These are phyloP conservation scores for Ochlodes sylvanus DNA, from an alignment of 2,888 invertebrate species.

Conservation along the genomic window DNA sequence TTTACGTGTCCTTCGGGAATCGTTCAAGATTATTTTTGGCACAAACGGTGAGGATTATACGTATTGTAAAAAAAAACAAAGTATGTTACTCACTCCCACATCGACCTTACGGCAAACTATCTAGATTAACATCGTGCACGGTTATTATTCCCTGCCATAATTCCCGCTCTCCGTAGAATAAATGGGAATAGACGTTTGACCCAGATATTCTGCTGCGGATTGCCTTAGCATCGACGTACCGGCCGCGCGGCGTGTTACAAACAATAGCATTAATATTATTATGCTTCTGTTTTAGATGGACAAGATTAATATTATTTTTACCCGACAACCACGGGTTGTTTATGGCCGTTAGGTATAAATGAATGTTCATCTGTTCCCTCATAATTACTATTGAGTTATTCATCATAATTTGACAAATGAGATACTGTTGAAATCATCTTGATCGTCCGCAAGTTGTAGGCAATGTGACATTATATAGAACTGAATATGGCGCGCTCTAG, in stretches of 20 bases:
- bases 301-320: neutral
- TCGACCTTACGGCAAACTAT: constrained; percentile 33
- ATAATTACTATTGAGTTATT: too few relatives aligned
- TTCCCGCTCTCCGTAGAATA: constrained; percentile 16
- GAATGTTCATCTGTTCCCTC: too few relatives aligned
- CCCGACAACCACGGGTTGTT: too few relatives aligned
- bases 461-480: too few relatives aligned
- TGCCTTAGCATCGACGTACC: constrained; percentile 6
- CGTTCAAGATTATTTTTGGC: too few relatives aligned
- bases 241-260: neutral
- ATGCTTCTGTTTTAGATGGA: neutral
- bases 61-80: neutral
- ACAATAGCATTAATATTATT: constrained; percentile 4
- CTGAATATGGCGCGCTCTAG: too few relatives aligned
- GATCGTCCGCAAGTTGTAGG: too few relatives aligned
- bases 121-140: constrained; percentile 3
- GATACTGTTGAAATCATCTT: too few relatives aligned
- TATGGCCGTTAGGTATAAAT: too few relatives aligned
- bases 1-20: too few relatives aligned
- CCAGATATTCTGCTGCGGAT: constrained; percentile 13
- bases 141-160: constrained; percentile 12
- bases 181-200: constrained; percentile 30
- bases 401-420: too few relatives aligned
- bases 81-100: neutral
- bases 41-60: too few relatives aligned